These are phyloP conservation scores for Phoxinus dragarum DNA, from an alignment of 2,797 vertebrate genomes.

Conservation along the genomic window DNA sequence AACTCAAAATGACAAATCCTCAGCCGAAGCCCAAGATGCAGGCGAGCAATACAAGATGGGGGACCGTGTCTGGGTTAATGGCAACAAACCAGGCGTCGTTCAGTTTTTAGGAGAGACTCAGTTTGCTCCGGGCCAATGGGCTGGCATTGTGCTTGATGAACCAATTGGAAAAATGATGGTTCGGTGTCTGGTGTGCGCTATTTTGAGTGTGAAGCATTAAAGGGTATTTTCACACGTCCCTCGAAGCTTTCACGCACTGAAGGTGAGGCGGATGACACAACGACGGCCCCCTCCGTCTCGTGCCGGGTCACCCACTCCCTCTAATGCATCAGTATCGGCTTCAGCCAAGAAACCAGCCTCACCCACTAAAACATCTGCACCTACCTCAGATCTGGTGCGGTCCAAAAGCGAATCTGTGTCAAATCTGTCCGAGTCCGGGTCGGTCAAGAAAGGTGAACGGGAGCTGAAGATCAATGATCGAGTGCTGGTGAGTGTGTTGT, in stretches of 20 bases:
- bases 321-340: constrained; percentile 75
- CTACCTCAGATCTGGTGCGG: constrained; percentile 86
- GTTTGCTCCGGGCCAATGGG: constrained; percentile 98
- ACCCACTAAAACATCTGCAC: constrained; percentile 67
- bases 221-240: constrained; percentile 95
- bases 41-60: constrained; percentile 89
- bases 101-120: constrained; percentile 97
- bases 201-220: constrained; percentile 94
- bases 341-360: constrained; percentile 79
- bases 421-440: constrained; percentile 94
- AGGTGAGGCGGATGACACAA: constrained; percentile 88
- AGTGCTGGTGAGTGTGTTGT: constrained; percentile 87
- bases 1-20: constrained; percentile 62
- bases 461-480: constrained; percentile 95
- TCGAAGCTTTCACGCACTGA: constrained; percentile 91
- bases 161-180: constrained; percentile 96
- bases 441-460: constrained; percentile 93
- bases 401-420: constrained; percentile 93
- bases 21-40: constrained; percentile 76
- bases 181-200: constrained; percentile 95
- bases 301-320: constrained; percentile 82
- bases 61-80: constrained; percentile 97
- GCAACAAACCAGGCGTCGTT: constrained; percentile 92
- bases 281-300: constrained; percentile 80
- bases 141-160: constrained; percentile 95